phyloP scores from a whole-genome alignment of 2,113 vertebrate species.

The Onychorhynchus coronatus region DNA sequence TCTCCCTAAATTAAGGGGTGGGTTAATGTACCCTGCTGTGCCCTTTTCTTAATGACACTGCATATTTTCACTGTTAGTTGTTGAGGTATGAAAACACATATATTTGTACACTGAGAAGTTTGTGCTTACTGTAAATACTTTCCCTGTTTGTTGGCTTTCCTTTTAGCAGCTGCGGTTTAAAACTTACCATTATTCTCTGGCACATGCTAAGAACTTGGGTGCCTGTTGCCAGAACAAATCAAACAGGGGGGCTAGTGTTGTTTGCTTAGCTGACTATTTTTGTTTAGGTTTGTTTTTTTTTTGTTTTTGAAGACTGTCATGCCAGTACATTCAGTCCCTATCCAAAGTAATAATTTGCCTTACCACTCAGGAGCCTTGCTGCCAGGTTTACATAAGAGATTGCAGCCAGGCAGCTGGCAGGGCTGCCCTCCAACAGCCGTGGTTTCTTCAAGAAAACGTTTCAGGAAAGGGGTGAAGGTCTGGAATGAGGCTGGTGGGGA shows the following conservation, averaged over 20 bases:
- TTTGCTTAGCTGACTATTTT: constrained; percentile 52
- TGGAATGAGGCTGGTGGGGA: neutral
- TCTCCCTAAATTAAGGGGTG: neutral
- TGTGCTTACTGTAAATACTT: constrained; percentile 53
- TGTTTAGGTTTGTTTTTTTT: constrained; percentile 45
- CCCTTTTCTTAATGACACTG: neutral
- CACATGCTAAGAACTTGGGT: constrained; percentile 28
- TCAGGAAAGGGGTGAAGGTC: neutral
- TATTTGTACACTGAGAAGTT: constrained; percentile 18
- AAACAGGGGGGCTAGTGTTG: neutral
- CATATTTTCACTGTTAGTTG: neutral
- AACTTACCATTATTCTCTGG: constrained; percentile 37
- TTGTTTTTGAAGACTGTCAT: constrained; percentile 42
- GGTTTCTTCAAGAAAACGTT: constrained; percentile 6
- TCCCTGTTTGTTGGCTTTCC: constrained; percentile 15
- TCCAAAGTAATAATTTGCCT: constrained; percentile 45
- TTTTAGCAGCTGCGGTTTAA: constrained; percentile 8
- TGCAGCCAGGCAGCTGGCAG: neutral
- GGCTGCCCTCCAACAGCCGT: neutral
- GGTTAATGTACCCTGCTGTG: neutral
- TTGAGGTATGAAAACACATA: neutral
- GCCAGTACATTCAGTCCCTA: constrained; percentile 58
- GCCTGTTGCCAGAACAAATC: constrained; percentile 48
- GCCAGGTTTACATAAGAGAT: constrained; percentile 42
- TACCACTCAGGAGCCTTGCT: constrained; percentile 34